Evolutionary conservation across 1,140 invertebrate genomes (phyloP).

Genomic region (Drosophila arizonae): DNA sequence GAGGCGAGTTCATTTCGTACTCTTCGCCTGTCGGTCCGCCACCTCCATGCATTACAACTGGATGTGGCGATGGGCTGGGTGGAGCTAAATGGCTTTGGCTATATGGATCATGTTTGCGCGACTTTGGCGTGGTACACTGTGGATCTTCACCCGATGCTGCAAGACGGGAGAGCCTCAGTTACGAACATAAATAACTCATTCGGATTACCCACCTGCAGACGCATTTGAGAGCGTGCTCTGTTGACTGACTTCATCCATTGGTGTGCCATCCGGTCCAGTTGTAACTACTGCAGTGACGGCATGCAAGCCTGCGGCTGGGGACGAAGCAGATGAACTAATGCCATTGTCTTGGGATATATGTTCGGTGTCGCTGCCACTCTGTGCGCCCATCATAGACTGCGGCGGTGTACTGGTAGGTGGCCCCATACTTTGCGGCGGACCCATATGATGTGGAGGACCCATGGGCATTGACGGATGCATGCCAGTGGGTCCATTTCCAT

Average conservation of each 20-base stretch:
- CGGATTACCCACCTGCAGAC: constrained; percentile 87
- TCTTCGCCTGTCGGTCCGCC: constrained; percentile 93
- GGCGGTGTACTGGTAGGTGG: constrained; percentile 83
- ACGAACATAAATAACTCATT: no score
- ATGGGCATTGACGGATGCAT: constrained; percentile 83
- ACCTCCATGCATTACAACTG: constrained; percentile 84
- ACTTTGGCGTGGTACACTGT: constrained; percentile 89
- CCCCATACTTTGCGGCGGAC: constrained; percentile 85
- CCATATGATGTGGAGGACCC: constrained; percentile 85
- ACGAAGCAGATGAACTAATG: constrained; percentile 81
- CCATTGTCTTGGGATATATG: constrained; percentile 82
- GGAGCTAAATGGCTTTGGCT: constrained; percentile 89
- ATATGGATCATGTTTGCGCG: constrained; percentile 86
- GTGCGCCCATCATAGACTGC: constrained; percentile 65
- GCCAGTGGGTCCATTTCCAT: constrained; percentile 83
- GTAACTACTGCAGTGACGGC: constrained; percentile 93
- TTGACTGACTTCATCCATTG: constrained; percentile 94
- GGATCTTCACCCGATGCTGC: constrained; percentile 93
- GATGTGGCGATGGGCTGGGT: constrained; percentile 89
- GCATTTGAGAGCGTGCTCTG: constrained; percentile 95
- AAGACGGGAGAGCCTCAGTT: constrained; percentile 36
- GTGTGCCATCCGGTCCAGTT: constrained; percentile 93
- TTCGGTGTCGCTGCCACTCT: constrained; percentile 69
- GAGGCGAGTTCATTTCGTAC: constrained; percentile 94
- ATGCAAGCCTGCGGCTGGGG: constrained; percentile 83